Percentiles rank a stretch among this genome's conserved stretches.
Conservation (phyloP, 2,888 invertebrate genomes). For the Halocaridina rubra region DNA sequence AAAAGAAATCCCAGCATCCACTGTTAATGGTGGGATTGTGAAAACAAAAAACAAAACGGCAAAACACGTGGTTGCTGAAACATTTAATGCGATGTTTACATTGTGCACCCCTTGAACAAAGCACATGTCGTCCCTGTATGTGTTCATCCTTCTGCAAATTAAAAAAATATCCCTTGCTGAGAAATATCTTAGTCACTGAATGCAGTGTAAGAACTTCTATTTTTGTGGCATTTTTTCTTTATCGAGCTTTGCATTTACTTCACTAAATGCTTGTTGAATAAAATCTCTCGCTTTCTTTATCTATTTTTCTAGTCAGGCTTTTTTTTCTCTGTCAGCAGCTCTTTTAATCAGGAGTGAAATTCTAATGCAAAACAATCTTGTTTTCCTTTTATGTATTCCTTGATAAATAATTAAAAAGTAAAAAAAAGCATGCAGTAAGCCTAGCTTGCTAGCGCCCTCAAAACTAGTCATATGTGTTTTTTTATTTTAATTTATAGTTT, state of each 20-base stretch:
- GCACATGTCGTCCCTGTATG: too few species aligned
- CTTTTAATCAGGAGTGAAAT: constrained; percentile 32
- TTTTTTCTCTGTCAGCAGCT: constrained; percentile 20
- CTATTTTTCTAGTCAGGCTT: constrained; percentile 37
- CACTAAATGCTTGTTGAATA: neutral
- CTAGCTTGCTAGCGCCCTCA: constrained; percentile 32
- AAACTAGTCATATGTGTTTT: constrained; percentile 31
- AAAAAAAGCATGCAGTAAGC: constrained; percentile 20
- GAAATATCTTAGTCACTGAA: too few species aligned
- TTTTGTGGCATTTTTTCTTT: neutral
- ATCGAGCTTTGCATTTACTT: neutral
- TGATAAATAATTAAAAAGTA: neutral
- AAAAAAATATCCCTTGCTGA: too few species aligned
- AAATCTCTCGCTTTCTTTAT: neutral
- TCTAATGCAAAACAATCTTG: neutral
- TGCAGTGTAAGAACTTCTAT: too few species aligned
- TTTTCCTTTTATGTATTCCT: neutral
- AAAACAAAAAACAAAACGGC: constrained; percentile 57
- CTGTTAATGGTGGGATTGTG: constrained; percentile 34
- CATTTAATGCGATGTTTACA: constrained; percentile 64
- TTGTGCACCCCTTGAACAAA: constrained; percentile 63
- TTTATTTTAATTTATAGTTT: too few species aligned
- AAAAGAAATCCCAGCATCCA: constrained; percentile 6
- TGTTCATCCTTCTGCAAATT: too few species aligned
- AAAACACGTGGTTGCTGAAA: constrained; percentile 59